Percentiles rank a stretch among this genome's conserved stretches.
Evolutionary conservation across 2,113 vertebrate species (phyloP).

Genomic region (Myanophis thanlyinensis): DNA sequence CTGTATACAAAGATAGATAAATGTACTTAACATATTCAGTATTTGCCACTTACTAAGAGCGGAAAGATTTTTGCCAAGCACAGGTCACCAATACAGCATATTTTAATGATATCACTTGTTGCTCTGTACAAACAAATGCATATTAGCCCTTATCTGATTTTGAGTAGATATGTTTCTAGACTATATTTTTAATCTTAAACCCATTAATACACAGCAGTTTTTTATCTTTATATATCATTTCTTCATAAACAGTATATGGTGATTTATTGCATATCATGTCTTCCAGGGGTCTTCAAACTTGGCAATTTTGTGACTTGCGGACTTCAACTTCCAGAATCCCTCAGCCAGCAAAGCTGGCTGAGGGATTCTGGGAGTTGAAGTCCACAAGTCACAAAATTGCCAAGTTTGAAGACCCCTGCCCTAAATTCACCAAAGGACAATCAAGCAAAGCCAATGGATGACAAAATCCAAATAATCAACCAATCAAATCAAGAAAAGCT

Average conservation of each 20-base stretch:
- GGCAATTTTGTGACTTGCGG: too few relatives aligned
- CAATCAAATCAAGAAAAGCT: background rate
- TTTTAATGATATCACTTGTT: background rate
- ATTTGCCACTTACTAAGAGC: background rate
- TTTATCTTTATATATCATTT: background rate
- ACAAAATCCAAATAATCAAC: background rate
- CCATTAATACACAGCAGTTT: background rate
- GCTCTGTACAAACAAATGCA: background rate
- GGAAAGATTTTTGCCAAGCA: background rate
- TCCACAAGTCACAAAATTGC: too few relatives aligned
- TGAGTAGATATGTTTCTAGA: background rate
- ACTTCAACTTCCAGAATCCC: too few relatives aligned
- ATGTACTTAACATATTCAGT: background rate
- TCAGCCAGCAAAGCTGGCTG: too few relatives aligned
- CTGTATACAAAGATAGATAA: background rate
- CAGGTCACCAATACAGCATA: too few relatives aligned
- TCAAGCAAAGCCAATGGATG: background rate
- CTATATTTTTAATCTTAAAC: background rate
- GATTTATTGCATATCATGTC: background rate
- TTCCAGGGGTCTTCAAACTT: too few relatives aligned
- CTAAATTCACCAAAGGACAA: background rate
- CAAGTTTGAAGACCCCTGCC: too few relatives aligned
- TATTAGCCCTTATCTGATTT: background rate
- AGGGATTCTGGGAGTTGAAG: too few relatives aligned
- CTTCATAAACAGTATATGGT: background rate